Evolutionary conservation across 1,140 invertebrate species (phyloP).

Genomic region (Drosophila jambulina): DNA sequence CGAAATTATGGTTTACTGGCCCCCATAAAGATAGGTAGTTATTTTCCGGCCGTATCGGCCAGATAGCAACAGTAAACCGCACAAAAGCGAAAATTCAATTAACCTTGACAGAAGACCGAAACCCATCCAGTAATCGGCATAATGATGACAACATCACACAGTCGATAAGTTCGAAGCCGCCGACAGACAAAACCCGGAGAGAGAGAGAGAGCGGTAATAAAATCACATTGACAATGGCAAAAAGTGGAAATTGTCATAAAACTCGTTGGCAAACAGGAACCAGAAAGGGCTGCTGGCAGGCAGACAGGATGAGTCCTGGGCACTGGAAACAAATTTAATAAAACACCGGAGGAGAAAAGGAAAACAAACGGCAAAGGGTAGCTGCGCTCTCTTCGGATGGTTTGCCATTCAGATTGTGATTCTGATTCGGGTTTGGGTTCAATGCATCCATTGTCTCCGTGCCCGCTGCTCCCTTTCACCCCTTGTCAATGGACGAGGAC

Average conservation of each 20-base stretch:
- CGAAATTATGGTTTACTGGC: slow-evolving; percentile 71
- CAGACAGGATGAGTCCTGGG: slow-evolving; percentile 40
- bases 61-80: slow-evolving; percentile 55
- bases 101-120: slow-evolving; percentile 59
- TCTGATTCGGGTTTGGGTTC: slow-evolving; percentile 53
- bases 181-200: slow-evolving; percentile 16
- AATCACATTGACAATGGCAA: slow-evolving; percentile 70
- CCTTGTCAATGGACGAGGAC: slow-evolving; percentile 28
- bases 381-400: slow-evolving; percentile 1
- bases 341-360: slow-evolving; percentile 64
- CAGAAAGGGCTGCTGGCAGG: slow-evolving; percentile 25
- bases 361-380: slow-evolving; percentile 63
- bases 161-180: slow-evolving; percentile 42
- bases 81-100: slow-evolving; percentile 70
- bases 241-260: slow-evolving; percentile 77
- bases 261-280: slow-evolving; percentile 39
- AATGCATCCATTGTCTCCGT: slow-evolving; percentile 62
- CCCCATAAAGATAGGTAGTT: slow-evolving; percentile 63
- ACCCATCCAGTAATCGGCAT: slow-evolving; percentile 53
- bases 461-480: slow-evolving; percentile 4
- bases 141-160: slow-evolving; percentile 63
- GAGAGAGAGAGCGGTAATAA: slow-evolving; percentile 43
- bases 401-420: slow-evolving; percentile 27
- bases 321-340: slow-evolving; percentile 84
- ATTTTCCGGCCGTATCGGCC: slow-evolving; percentile 42